Percentiles rank a stretch among this genome's conserved stretches.
phyloP scores from a whole-genome alignment of 2,888 invertebrate genomes.

The Brachypalpus laphriformis region DNA sequence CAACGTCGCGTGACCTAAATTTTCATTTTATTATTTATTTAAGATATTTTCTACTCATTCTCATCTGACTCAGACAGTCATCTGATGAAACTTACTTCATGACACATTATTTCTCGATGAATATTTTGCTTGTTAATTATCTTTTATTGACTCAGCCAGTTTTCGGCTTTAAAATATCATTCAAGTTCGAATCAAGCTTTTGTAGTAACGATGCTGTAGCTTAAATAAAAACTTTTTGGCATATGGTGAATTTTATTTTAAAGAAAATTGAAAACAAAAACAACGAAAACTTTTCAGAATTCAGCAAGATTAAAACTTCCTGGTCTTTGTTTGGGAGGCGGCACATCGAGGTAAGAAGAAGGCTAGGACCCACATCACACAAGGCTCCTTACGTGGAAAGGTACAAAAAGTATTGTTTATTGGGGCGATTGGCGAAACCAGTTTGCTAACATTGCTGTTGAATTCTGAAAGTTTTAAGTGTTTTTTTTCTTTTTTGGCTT shows the following conservation, averaged over 20 bases:
- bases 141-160: conserved; percentile 10
- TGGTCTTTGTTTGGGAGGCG: conserved; percentile 34
- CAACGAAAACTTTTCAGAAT: conserved; percentile 66
- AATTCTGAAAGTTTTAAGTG: conserved; percentile 60
- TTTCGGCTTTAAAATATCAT: not conserved
- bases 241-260: conserved; percentile 1
- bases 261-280: conserved; percentile 8
- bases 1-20: not conserved
- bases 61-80: not conserved
- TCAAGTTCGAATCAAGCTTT: conserved; percentile 42
- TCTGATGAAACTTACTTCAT: not conserved
- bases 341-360: conserved; percentile 8
- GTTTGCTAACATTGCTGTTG: conserved; percentile 41
- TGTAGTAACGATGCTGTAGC: not conserved
- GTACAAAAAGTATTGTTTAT: conserved; percentile 12
- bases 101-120: not conserved
- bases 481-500: conserved; percentile 16
- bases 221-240: conserved; percentile 4
- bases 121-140: not conserved
- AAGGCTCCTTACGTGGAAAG: conserved; percentile 5
- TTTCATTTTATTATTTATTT: not conserved
- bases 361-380: not conserved
- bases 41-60: not conserved
- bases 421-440: not conserved
- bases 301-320: conserved; percentile 46